Conservation (phyloP, 2,888 invertebrate genomes). For the Gasteruption jaculator region DNA sequence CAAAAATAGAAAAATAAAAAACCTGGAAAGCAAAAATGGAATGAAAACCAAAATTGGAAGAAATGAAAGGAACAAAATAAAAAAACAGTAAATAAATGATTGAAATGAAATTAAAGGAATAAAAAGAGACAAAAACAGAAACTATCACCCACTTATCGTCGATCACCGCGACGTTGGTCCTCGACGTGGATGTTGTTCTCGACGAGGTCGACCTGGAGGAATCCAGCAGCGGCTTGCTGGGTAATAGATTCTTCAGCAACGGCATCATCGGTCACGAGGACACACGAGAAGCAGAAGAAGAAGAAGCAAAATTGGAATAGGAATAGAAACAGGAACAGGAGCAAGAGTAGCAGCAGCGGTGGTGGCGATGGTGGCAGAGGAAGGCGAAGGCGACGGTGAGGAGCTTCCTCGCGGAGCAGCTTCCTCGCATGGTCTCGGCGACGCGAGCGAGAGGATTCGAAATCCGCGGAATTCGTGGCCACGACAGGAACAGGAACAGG, state of each 20-base stretch:
- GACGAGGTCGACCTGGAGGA: no score
- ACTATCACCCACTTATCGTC: conserved; percentile 1
- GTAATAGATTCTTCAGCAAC: no score
- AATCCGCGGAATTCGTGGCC: conserved; percentile 20
- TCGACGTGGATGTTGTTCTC: no score
- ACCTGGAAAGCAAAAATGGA: no score
- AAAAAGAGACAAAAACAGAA: conserved; percentile 1
- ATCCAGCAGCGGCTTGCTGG: no score
- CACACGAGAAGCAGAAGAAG: conserved; percentile 2
- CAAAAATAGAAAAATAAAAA: background rate
- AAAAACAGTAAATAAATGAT: no score
- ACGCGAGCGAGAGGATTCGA: conserved; percentile 72
- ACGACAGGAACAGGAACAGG: background rate
- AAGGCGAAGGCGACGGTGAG: conserved; percentile 21
- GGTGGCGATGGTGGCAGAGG: conserved; percentile 13
- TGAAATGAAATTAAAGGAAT: no score
- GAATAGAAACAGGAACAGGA: background rate
- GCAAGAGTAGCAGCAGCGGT: conserved; percentile 26
- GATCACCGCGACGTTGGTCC: no score
- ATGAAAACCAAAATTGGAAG: no score
- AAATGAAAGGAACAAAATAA: no score
- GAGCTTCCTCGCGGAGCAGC: conserved; percentile 62
- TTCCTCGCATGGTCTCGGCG: no score
- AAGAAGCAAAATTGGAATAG: background rate
- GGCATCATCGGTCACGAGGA: conserved; percentile 7